Conservation (phyloP, 2,888 invertebrate species). For the Atethmia centrago region DNA sequence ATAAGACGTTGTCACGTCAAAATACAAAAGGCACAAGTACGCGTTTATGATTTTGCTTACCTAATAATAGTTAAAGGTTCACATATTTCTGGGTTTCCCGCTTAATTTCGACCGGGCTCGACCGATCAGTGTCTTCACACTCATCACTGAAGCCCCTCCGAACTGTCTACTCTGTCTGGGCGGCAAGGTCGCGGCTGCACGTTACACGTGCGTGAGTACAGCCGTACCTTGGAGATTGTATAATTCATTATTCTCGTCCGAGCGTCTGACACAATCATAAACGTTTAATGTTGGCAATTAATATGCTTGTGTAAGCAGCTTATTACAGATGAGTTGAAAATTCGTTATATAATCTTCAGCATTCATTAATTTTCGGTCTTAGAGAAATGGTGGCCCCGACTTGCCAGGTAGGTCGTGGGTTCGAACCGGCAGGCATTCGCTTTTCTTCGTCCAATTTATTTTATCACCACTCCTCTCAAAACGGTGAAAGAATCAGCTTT, state of each 20-base stretch:
- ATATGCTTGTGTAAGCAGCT: not conserved
- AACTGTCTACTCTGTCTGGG: not conserved
- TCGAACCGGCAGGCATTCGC: not conserved
- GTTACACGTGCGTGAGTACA: not conserved
- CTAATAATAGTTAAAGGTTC: not conserved
- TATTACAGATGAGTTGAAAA: not conserved
- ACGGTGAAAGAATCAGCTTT: not conserved
- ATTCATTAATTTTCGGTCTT: not conserved
- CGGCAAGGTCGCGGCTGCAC: slow-evolving; percentile 17
- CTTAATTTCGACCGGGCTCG: not conserved
- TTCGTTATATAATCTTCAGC: not conserved
- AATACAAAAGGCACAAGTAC: no score
- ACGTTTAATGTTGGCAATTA: slow-evolving; percentile 8
- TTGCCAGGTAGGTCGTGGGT: not conserved
- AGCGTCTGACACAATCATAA: slow-evolving; percentile 14
- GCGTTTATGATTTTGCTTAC: not conserved
- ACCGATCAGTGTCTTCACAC: not conserved
- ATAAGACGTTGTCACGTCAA: no score
- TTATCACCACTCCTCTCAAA: not conserved
- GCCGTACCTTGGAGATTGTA: slow-evolving; percentile 3
- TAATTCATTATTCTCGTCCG: slow-evolving; percentile 4
- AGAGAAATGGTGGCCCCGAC: not conserved
- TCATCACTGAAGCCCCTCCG: slow-evolving; percentile 21
- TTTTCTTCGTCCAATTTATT: not conserved
- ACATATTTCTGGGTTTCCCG: not conserved